These are phyloP conservation scores for Macaria liturata DNA, from an alignment of 2,888 invertebrate species.

Conservation along the genomic window DNA sequence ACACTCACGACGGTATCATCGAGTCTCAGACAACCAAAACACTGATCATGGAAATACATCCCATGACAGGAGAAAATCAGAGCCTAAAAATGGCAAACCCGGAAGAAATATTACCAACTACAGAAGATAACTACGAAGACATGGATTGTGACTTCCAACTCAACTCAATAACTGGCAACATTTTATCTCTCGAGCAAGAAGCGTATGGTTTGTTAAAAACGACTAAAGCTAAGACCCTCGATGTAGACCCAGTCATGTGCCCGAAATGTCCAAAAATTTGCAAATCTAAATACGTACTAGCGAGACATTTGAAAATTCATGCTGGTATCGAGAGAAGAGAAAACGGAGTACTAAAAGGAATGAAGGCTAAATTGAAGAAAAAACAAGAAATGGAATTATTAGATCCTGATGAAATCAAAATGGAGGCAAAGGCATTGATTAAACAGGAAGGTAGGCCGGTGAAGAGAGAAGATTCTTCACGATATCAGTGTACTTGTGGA, in stretches of 20 bases:
- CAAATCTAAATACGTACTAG: conserved; percentile 38
- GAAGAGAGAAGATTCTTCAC: conserved; percentile 40
- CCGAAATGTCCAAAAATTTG: conserved; percentile 63
- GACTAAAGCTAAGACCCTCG: conserved; percentile 37
- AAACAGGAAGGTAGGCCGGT: conserved; percentile 6
- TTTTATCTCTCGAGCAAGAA: conserved; percentile 69
- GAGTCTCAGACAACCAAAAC: conserved; percentile 67
- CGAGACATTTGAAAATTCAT: conserved; percentile 61
- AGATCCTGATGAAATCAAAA: conserved; percentile 1
- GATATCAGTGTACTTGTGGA: conserved; percentile 71
- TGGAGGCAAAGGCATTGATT: neutral
- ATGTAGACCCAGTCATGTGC: conserved; percentile 40
- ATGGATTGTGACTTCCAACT: conserved; percentile 60
- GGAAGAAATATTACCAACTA: conserved; percentile 67
- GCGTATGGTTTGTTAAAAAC: conserved; percentile 64
- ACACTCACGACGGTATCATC: conserved; percentile 57
- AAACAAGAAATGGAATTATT: conserved; percentile 44
- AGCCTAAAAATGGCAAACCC: conserved; percentile 55
- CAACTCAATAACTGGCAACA: conserved; percentile 73
- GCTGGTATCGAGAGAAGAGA: conserved; percentile 61
- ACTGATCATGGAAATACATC: conserved; percentile 69
- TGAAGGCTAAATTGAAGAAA: conserved; percentile 46
- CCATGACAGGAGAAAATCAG: conserved; percentile 39
- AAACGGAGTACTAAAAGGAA: conserved; percentile 52
- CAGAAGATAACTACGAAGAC: conserved; percentile 37